Evolutionary conservation across 2,888 invertebrate genomes (phyloP).

Genomic region (Watsonalla binaria): DNA sequence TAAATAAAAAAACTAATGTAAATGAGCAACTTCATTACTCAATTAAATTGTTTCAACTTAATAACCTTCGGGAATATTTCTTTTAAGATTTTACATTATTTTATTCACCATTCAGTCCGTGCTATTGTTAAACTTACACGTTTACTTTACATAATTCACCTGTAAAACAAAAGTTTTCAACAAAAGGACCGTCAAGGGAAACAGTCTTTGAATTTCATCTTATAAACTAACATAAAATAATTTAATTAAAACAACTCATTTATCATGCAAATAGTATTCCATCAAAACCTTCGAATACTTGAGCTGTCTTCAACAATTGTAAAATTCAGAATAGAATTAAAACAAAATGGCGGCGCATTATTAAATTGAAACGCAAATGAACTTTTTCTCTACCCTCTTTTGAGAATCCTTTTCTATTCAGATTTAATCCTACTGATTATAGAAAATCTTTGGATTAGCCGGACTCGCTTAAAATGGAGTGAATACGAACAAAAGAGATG

Average conservation of each 20-base stretch:
- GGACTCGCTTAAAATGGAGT: constrained; percentile 18
- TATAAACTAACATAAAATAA: neutral
- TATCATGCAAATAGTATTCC: neutral
- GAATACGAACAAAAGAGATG: constrained; percentile 19
- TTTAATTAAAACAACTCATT: neutral
- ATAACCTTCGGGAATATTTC: no score
- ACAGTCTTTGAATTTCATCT: neutral
- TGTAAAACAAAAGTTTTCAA: no score
- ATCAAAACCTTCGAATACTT: neutral
- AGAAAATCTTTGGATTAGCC: constrained; percentile 17
- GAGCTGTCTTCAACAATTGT: constrained; percentile 5
- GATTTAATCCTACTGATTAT: constrained; percentile 19
- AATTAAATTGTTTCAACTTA: no score
- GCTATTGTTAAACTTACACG: no score
- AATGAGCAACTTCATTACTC: no score
- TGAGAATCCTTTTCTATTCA: constrained; percentile 11
- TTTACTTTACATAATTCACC: no score
- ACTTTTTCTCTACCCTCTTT: constrained; percentile 7
- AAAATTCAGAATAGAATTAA: constrained; percentile 18
- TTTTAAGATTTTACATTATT: no score
- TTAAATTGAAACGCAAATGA: constrained; percentile 25
- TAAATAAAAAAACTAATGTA: no score
- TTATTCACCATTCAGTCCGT: no score
- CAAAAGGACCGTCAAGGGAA: neutral
- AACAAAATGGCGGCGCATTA: constrained; percentile 23